Evolutionary conservation across 2,888 invertebrate species (phyloP).

Genomic region (Resseliella maxima): DNA sequence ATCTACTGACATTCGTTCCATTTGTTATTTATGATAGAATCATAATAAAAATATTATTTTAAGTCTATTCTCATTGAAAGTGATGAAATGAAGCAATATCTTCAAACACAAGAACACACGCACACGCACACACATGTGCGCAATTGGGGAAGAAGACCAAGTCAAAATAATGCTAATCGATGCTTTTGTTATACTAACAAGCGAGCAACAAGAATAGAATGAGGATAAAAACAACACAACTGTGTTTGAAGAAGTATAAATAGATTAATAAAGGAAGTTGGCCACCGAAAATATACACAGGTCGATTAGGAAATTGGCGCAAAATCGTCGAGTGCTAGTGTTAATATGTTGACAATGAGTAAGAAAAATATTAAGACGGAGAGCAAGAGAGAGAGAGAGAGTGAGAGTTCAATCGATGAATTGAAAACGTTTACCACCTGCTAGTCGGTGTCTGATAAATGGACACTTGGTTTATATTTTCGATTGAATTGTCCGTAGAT

Average conservation of each 20-base stretch:
- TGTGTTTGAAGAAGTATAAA: not conserved
- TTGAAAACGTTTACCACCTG: slow-evolving; percentile 4
- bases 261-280: not conserved
- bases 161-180: slow-evolving; percentile 15
- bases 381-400: not conserved
- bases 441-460: not conserved
- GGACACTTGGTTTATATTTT: not conserved
- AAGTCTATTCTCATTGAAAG: slow-evolving; percentile 14
- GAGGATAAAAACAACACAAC: not conserved
- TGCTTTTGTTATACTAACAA: slow-evolving; percentile 29
- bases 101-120: not conserved
- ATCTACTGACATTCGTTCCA: slow-evolving; percentile 31
- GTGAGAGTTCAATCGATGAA: not conserved
- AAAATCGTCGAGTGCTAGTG: not conserved
- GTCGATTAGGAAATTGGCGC: not conserved
- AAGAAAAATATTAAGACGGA: not conserved
- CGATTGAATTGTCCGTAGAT: not conserved
- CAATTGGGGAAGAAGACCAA: not conserved
- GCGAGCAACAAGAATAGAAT: not conserved
- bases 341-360: not conserved
- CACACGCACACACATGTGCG: not conserved
- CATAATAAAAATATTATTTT: slow-evolving; percentile 51
- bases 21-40: slow-evolving; percentile 51
- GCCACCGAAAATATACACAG: slow-evolving; percentile 19
- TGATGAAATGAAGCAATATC: not conserved